These are phyloP conservation scores for Lepidochrysops patricia DNA, from an alignment of 2,888 invertebrate genomes.

Conservation along the genomic window DNA sequence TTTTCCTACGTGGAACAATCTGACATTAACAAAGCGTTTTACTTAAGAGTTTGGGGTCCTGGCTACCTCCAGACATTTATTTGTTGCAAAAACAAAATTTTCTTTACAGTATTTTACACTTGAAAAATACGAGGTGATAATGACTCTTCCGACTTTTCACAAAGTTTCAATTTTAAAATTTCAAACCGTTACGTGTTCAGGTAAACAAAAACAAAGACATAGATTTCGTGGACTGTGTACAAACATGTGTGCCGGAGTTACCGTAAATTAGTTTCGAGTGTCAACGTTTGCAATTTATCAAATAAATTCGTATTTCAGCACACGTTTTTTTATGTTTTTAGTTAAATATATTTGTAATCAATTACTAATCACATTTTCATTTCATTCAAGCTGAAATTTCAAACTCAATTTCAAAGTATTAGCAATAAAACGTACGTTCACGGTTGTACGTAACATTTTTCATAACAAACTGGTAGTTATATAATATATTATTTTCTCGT, in stretches of 20 bases:
- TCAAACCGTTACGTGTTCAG: not conserved
- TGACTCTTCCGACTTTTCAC: slow-evolving; percentile 1
- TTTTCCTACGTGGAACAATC: slow-evolving; percentile 29
- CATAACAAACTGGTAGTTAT: not conserved
- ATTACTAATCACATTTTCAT: too few species aligned
- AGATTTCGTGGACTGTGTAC: not conserved
- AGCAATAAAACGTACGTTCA: too few species aligned
- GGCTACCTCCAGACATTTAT: slow-evolving; percentile 11
- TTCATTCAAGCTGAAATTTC: not conserved
- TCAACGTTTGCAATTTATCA: not conserved
- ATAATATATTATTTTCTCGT: not conserved
- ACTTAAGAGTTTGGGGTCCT: slow-evolving; percentile 10
- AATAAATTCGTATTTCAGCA: not conserved
- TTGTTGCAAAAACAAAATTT: not conserved
- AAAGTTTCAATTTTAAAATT: not conserved
- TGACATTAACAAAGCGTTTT: slow-evolving; percentile 27
- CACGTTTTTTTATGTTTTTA: too few species aligned
- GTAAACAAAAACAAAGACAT: not conserved
- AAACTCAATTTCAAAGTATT: not conserved
- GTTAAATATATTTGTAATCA: too few species aligned
- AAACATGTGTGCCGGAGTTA: not conserved
- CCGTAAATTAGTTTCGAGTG: not conserved
- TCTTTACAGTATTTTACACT: slow-evolving; percentile 3
- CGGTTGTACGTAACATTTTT: not conserved
- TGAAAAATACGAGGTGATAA: slow-evolving; percentile 5